Evolutionary conservation across 2,888 invertebrate genomes (phyloP), one percentile per base, ranked within the genome.

Genomic region (Lasius platythorax): DNA sequence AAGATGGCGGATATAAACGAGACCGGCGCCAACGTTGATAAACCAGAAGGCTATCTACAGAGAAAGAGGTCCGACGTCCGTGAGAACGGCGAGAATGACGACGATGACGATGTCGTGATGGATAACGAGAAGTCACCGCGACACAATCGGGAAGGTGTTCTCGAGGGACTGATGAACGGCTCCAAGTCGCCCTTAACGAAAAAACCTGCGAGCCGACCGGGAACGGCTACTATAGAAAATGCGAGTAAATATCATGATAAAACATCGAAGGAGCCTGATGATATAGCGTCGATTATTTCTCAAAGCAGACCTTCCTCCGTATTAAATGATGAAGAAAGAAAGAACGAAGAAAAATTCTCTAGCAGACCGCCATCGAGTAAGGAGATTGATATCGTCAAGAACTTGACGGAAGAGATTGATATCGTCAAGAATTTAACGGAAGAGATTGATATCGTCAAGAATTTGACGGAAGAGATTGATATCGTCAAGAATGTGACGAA

Each of bases 51-150:
- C 15, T 43, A 78, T 33, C 72, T 56, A 5, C 63, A 76, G 46
- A 83, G 79, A 46, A 87, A 83, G 68, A 91, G 74, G 9, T 8
- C 68, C 0, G 89, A 88, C 2, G 3, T 72, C 5, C 82, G 87
- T 0, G 86, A 90, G 6, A 85, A 75, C n/a, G 83, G 79, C 30
- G 90, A 86, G 30, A 88, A 92, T 12, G 91, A 92, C 33, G 92
- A 92, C 43, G 93, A 93, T 78, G 92, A 93, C 15, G 93, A 93
- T 46, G 93, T 92, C 1, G 91, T 92, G 18, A 90, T 92, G 86
- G 92, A 92, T 72, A 68, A 53, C 0, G 89, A 93, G 30, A 89
- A 89, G n/a, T 86, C 85, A 9, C 83, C 86, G 8, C 75, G 82
- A 0, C 28, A 74, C 4, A 84, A 83, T 15, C 83, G 67, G 3